Conservation (phyloP, 2,888 invertebrate species). For the Aspidiotus destructor region DNA sequence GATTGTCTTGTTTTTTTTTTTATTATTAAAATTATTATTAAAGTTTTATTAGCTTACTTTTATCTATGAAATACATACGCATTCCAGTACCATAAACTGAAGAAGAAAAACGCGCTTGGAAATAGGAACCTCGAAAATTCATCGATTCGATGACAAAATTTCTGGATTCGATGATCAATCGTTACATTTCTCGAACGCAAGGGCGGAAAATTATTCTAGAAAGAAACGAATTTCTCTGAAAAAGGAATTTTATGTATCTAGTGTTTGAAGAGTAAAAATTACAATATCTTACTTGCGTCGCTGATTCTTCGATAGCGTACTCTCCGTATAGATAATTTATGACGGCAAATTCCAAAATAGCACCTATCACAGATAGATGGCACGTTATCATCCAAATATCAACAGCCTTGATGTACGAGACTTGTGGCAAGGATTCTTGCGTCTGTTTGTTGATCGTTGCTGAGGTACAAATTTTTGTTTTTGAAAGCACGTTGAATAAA, state of each 20-base stretch:
- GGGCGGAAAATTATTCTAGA: too few species aligned
- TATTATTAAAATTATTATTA: too few species aligned
- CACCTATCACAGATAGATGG: conserved; percentile 19
- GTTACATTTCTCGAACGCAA: too few species aligned
- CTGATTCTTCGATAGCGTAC: neutral
- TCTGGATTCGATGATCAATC: conserved; percentile 11
- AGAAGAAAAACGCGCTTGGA: neutral
- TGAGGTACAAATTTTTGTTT: neutral
- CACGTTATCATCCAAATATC: conserved; percentile 25
- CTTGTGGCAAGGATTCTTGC: conserved; percentile 16
- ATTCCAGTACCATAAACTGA: conserved; percentile 26
- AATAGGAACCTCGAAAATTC: conserved; percentile 19
- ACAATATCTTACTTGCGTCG: too few species aligned
- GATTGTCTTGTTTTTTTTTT: too few species aligned
- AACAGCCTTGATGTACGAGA: conserved; percentile 22
- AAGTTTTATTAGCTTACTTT: too few species aligned
- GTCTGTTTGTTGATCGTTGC: conserved; percentile 18
- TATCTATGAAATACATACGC: neutral
- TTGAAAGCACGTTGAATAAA: neutral
- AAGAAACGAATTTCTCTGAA: too few species aligned
- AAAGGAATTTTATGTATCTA: too few species aligned
- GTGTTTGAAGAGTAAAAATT: too few species aligned
- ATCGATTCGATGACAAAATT: conserved; percentile 16
- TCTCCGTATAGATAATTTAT: conserved; percentile 21
- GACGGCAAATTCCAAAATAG: conserved; percentile 25